phyloP scores from a whole-genome alignment of 2,888 invertebrate species.

The Cheiracanthium punctorium region DNA sequence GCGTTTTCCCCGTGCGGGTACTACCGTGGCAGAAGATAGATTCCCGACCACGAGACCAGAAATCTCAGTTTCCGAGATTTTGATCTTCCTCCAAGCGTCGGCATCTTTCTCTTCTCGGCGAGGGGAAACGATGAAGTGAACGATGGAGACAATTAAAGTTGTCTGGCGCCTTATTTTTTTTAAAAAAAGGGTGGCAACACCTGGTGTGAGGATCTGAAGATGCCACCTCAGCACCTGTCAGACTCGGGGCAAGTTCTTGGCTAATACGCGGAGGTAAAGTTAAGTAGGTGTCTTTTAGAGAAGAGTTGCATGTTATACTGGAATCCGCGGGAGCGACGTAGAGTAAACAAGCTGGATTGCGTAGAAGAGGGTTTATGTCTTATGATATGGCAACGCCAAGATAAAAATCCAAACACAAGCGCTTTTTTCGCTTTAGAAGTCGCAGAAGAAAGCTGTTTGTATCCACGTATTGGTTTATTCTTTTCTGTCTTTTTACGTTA shows the following conservation, averaged over 20 bases:
- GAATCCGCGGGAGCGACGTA: background rate
- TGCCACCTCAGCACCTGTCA: conserved; percentile 9
- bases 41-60: background rate
- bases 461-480: too few species aligned
- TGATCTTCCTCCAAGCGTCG: background rate
- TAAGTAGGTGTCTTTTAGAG: background rate
- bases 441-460: too few species aligned
- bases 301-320: background rate
- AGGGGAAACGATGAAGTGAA: conserved; percentile 3
- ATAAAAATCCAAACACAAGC: too few species aligned
- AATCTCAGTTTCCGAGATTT: background rate
- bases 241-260: background rate
- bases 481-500: too few species aligned
- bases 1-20: background rate
- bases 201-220: background rate
- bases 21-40: background rate
- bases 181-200: conserved; percentile 2
- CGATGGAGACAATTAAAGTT: conserved; percentile 21
- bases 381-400: too few species aligned
- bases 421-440: too few species aligned
- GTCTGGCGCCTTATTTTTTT: conserved; percentile 12
- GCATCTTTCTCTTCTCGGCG: conserved; percentile 1
- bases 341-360: background rate
- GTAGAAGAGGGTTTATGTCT: background rate
- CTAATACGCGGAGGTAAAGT: background rate